These are phyloP conservation scores for Neoniphon sammara DNA, from an alignment of 2,797 vertebrate genomes.

Conservation along the genomic window DNA sequence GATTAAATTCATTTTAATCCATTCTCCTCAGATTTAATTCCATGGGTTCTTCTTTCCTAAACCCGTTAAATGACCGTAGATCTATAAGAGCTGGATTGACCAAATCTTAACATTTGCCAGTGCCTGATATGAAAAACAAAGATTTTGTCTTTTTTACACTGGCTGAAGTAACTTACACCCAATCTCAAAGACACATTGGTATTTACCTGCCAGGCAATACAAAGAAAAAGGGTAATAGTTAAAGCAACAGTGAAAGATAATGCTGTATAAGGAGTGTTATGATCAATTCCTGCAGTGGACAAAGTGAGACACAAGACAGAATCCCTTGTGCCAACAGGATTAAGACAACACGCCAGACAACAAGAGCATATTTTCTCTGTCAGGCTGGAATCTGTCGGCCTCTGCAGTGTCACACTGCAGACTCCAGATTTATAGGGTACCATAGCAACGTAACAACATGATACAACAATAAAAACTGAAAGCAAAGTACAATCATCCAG, in stretches of 20 bases:
- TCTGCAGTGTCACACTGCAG: neutral
- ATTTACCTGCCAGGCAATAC: neutral
- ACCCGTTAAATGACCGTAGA: neutral
- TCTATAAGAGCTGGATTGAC: too few relatives aligned
- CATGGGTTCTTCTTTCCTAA: too few relatives aligned
- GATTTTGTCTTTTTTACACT: neutral
- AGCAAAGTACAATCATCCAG: constrained; percentile 17
- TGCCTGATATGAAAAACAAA: too few relatives aligned
- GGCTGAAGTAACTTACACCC: neutral
- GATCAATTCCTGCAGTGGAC: neutral
- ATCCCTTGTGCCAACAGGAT: constrained; percentile 12
- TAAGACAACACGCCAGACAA: constrained; percentile 13
- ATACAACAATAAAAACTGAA: constrained; percentile 13
- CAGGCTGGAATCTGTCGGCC: constrained; percentile 39
- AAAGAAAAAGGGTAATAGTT: too few relatives aligned
- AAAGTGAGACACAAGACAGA: constrained; percentile 2
- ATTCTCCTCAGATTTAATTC: neutral
- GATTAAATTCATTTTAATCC: constrained; percentile 3
- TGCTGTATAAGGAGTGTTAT: neutral
- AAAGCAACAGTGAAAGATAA: too few relatives aligned
- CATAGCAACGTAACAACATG: constrained; percentile 52
- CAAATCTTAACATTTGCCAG: neutral
- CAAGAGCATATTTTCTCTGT: constrained; percentile 9
- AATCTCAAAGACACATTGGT: neutral
- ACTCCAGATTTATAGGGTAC: constrained; percentile 2